Evolutionary conservation across 2,888 invertebrate genomes (phyloP).

Genomic region (Cephus pygmeus): DNA sequence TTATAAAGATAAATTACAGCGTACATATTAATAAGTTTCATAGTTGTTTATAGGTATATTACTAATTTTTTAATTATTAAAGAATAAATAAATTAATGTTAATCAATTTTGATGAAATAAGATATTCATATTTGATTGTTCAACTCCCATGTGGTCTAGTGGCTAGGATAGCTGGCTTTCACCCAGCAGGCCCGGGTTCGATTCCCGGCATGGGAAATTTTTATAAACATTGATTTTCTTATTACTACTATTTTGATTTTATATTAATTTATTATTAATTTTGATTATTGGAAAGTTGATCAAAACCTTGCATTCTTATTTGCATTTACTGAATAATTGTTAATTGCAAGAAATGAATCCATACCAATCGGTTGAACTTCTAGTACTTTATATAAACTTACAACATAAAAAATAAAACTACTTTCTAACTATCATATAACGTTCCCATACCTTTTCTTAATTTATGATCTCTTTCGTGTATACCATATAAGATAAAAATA

Average conservation of each 20-base stretch:
- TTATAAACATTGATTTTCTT: neutral
- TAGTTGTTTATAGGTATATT: neutral
- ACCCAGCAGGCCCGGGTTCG: conserved; percentile 44
- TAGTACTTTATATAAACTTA: neutral
- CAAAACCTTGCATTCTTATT: no score
- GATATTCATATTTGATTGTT: neutral
- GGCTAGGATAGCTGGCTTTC: conserved; percentile 45
- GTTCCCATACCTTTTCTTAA: neutral
- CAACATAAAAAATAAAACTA: neutral
- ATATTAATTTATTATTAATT: no score
- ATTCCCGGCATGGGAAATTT: conserved; percentile 41
- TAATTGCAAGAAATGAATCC: neutral
- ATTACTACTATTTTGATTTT: no score
- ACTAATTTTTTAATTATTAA: neutral
- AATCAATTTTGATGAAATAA: neutral
- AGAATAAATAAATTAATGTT: neutral
- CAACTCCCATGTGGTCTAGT: conserved; percentile 39
- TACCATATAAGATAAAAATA: neutral
- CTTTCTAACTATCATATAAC: neutral
- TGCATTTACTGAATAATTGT: no score
- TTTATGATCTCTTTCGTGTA: neutral
- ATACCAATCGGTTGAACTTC: neutral
- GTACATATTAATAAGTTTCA: neutral
- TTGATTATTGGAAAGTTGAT: neutral
- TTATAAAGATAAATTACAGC: neutral